These are phyloP conservation scores for Halcyon malimbica DNA, from an alignment of 2,113 vertebrate species.

Conservation along the genomic window DNA sequence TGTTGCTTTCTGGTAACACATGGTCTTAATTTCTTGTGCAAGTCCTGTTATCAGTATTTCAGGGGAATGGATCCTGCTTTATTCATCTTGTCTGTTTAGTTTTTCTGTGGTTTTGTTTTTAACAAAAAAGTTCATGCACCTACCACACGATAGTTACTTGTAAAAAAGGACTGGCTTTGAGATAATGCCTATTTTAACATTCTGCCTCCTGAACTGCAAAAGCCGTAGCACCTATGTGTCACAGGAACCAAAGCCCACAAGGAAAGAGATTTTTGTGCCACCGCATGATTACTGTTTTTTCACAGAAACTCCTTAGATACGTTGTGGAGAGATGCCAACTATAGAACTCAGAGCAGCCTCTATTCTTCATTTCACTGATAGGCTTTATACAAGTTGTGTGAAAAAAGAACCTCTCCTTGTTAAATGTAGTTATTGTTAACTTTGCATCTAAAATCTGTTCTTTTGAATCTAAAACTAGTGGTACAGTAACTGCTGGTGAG, in stretches of 20 bases:
- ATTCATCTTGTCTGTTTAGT: constrained; percentile 26
- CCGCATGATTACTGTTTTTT: not conserved
- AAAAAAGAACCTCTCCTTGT: not conserved
- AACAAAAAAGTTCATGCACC: not conserved
- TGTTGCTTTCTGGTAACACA: constrained; percentile 2
- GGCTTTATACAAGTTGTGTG: not conserved
- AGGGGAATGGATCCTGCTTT: constrained; percentile 11
- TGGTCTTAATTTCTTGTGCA: constrained; percentile 18
- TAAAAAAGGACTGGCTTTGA: constrained; percentile 5
- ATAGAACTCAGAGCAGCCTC: not conserved
- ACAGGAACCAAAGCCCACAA: not conserved
- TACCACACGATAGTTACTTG: constrained; percentile 17
- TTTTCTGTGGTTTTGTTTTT: constrained; percentile 34
- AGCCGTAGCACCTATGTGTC: not conserved
- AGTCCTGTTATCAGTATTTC: constrained; percentile 8
- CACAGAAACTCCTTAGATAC: not conserved
- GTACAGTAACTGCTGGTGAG: not conserved
- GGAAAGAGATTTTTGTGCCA: not conserved
- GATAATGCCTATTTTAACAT: not conserved
- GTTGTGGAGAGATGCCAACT: not conserved
- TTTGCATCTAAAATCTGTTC: not conserved
- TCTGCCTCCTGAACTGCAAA: not conserved
- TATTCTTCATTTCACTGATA: not conserved
- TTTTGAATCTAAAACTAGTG: not conserved
- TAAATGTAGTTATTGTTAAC: not conserved